Evolutionary conservation across 2,888 invertebrate species (phyloP).

Genomic region (Meganola albula): DNA sequence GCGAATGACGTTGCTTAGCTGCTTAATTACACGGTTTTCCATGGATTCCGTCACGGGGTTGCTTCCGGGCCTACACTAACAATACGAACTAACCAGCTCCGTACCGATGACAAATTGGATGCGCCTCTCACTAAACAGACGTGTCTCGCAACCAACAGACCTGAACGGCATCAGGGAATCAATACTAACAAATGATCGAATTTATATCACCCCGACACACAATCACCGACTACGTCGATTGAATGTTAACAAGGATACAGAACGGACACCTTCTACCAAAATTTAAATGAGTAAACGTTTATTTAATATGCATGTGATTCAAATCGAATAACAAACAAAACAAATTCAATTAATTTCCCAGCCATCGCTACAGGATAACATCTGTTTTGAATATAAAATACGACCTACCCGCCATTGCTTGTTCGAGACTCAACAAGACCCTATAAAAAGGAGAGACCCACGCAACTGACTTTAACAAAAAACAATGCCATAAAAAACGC

Average conservation of each 20-base stretch:
- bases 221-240: slow-evolving; percentile 20
- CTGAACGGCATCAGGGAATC: slow-evolving; percentile 40
- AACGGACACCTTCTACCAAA: slow-evolving; percentile 29
- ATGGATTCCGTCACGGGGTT: slow-evolving; percentile 49
- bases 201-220: slow-evolving; percentile 21
- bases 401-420: slow-evolving; percentile 52
- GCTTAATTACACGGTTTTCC: slow-evolving; percentile 60
- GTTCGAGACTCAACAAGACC: slow-evolving; percentile 56
- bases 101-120: slow-evolving; percentile 37
- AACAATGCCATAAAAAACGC: slow-evolving; percentile 51
- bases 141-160: slow-evolving; percentile 26
- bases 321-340: slow-evolving; percentile 63
- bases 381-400: slow-evolving; percentile 75
- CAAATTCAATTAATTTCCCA: slow-evolving; percentile 69
- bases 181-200: slow-evolving; percentile 30
- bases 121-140: slow-evolving; percentile 36
- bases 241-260: slow-evolving; percentile 30
- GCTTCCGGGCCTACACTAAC: slow-evolving; percentile 43
- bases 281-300: slow-evolving; percentile 55
- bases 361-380: slow-evolving; percentile 61
- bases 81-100: slow-evolving; percentile 30
- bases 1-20: slow-evolving; percentile 43
- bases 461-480: slow-evolving; percentile 57
- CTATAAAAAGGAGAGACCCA: slow-evolving; percentile 65
- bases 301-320: slow-evolving; percentile 60